A percentile compares a stretch with the other conserved stretches of the same genome.
Conservation (phyloP, 2,888 invertebrate species). For the Bugula neritina region DNA sequence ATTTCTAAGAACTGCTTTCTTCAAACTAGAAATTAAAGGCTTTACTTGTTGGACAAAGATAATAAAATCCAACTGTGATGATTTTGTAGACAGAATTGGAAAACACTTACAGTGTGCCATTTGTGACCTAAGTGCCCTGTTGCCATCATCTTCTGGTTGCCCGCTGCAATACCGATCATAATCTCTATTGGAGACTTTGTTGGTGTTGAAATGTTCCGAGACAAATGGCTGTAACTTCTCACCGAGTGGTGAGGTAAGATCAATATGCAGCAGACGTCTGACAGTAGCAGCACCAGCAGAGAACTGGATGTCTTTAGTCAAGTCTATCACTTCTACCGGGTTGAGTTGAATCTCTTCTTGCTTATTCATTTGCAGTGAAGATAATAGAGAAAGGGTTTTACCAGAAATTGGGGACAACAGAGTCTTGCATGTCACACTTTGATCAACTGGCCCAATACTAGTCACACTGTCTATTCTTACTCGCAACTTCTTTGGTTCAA, state of each 20-base stretch:
- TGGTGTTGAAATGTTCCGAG: not conserved
- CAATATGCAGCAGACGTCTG: not conserved
- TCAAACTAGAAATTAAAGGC: too few relatives aligned
- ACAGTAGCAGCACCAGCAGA: not conserved
- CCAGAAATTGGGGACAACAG: not conserved
- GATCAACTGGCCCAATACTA: too few relatives aligned
- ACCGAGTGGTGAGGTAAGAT: constrained; percentile 3
- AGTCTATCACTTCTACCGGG: not conserved
- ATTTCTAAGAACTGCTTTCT: too few relatives aligned
- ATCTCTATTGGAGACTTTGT: not conserved
- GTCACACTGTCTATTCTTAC: too few relatives aligned
- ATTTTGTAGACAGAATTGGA: too few relatives aligned
- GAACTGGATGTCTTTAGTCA: not conserved
- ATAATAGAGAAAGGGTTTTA: not conserved
- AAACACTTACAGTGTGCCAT: constrained; percentile 9
- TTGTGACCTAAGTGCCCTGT: not conserved
- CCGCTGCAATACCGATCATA: constrained; percentile 14
- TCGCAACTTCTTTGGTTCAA: too few relatives aligned
- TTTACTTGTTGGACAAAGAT: too few relatives aligned
- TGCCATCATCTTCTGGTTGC: not conserved
- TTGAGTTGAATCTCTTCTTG: too few relatives aligned
- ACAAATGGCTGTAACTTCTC: not conserved
- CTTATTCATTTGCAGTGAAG: not conserved
- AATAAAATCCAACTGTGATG: too few relatives aligned
- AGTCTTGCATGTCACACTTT: not conserved